Base-by-base conservation (phyloP, 2,888 invertebrate genomes). In the Drosophila neutralis region DNA sequence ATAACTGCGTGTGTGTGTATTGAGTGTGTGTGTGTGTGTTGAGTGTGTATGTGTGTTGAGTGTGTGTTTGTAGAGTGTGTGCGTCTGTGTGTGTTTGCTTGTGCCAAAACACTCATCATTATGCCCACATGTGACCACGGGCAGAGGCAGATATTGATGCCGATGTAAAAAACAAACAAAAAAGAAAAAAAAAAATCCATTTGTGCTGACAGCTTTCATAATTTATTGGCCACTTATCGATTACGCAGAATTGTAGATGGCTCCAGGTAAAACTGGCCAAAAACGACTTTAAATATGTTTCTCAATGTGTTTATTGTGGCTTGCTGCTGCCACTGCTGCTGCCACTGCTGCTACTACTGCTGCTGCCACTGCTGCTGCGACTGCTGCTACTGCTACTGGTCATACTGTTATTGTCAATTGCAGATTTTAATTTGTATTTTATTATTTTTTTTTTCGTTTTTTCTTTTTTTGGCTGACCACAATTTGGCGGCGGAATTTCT, bases 191-290 rank as follows among this genome's bases (percentile, higher is more conserved):
- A 54, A 48, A 64, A 64, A 64, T 64, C 71, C 59, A 84, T 73
- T 75, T 72, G 57, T 59, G 79, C 66, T 83, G 90, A 90, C 90
- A 90, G 87, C 61, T 74, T 72, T 71, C 79, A 83, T 86, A 83
- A 90, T 90, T 87, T 87, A 87, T 87, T 83, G 70, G 72, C 77
- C 89, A 81, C 83, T 89, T 90, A 90, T 87, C 86, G 87, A 87
- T 87, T 87, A 79, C 45, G 62, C 63, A 35, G 51, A 38, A 49
- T 36, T 24, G 35, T 36, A 49, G 58, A 70, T 57, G 52, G 29
- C 33, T 53, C 36, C 49, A 69, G 76, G 68, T 81, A 42, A 60
- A 60, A 49, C 40, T 38, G 27, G 27, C 42, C 38, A 21, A 38
- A 24, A 38, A 18, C 27, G 45, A 58, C 54, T 64, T 73, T 60